These are phyloP conservation scores for Apoda limacodes DNA, from an alignment of 2,888 invertebrate genomes.

Conservation along the genomic window DNA sequence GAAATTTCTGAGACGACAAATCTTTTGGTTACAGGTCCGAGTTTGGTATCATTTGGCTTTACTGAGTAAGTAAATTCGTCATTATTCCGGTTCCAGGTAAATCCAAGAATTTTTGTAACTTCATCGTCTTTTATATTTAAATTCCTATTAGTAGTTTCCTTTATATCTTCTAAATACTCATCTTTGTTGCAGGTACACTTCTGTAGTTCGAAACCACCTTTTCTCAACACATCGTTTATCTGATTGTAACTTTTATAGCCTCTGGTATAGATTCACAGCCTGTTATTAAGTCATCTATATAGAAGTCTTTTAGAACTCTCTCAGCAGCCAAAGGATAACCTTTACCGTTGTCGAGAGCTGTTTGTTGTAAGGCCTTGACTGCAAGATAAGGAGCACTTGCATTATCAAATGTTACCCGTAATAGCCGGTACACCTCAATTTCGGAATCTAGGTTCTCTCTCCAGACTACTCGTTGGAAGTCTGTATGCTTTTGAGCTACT, in stretches of 20 bases:
- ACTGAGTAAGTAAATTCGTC: constrained; percentile 24
- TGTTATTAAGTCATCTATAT: constrained; percentile 22
- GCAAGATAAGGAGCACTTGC: constrained; percentile 25
- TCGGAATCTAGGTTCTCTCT: too few species aligned
- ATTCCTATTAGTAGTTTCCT: constrained; percentile 2
- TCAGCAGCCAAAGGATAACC: constrained; percentile 20
- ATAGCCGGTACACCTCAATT: constrained; percentile 18
- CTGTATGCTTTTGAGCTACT: constrained; percentile 18
- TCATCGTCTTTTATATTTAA: constrained; percentile 18
- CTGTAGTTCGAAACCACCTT: constrained; percentile 26
- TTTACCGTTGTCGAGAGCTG: constrained; percentile 20
- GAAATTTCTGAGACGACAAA: constrained; percentile 25
- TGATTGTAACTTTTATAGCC: constrained; percentile 18
- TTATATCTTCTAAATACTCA: constrained; percentile 12
- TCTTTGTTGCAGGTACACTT: constrained; percentile 23
- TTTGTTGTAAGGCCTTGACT: constrained; percentile 22
- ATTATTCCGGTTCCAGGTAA: constrained; percentile 22
- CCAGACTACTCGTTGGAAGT: constrained; percentile 21
- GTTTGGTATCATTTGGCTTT: constrained; percentile 12
- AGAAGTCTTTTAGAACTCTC: constrained; percentile 17
- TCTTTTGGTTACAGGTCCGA: constrained; percentile 26
- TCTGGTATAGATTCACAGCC: constrained; percentile 20
- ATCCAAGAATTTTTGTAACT: constrained; percentile 22
- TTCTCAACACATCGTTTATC: constrained; percentile 21
- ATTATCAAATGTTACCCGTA: constrained; percentile 25